Percentiles rank a stretch among this genome's conserved stretches.
Conservation (phyloP, 2,888 invertebrate genomes). For the Serripes groenlandicus region DNA sequence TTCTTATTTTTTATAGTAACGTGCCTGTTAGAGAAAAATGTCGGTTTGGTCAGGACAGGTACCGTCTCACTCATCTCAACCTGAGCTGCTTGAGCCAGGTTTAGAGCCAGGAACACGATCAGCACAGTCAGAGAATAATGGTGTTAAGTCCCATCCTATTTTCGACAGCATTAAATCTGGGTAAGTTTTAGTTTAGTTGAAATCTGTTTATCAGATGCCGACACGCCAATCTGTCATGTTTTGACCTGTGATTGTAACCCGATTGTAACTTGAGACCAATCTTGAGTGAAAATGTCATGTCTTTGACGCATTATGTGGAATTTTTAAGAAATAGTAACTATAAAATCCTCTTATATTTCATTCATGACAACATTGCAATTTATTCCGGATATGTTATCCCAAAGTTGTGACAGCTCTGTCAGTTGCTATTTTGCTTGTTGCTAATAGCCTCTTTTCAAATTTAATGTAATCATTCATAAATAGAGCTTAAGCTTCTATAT, state of each 20-base stretch:
- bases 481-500: too few relatives aligned
- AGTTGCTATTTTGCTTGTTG: conserved; percentile 47
- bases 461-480: too few relatives aligned
- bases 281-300: not conserved
- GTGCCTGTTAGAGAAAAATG: conserved; percentile 14
- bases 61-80: conserved; percentile 17
- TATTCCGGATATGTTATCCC: too few relatives aligned
- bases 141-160: conserved; percentile 85
- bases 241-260: too few relatives aligned
- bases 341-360: too few relatives aligned
- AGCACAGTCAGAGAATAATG: conserved; percentile 36
- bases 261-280: not conserved
- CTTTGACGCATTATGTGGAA: too few relatives aligned
- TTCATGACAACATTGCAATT: too few relatives aligned
- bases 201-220: too few relatives aligned
- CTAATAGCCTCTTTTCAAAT: conserved; percentile 3
- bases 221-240: too few relatives aligned
- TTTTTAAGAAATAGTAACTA: too few relatives aligned
- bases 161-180: conserved; percentile 95
- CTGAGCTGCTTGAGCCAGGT: conserved; percentile 55
- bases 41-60: conserved; percentile 24
- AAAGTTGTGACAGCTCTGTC: not conserved
- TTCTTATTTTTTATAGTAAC: not conserved
- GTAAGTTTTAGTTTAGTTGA: conserved; percentile 87
- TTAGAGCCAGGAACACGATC: conserved; percentile 33